Evolutionary conservation across 2,888 invertebrate genomes (phyloP), one percentile per base, ranked within the genome.

Genomic region (Augochlorella aurata): DNA sequence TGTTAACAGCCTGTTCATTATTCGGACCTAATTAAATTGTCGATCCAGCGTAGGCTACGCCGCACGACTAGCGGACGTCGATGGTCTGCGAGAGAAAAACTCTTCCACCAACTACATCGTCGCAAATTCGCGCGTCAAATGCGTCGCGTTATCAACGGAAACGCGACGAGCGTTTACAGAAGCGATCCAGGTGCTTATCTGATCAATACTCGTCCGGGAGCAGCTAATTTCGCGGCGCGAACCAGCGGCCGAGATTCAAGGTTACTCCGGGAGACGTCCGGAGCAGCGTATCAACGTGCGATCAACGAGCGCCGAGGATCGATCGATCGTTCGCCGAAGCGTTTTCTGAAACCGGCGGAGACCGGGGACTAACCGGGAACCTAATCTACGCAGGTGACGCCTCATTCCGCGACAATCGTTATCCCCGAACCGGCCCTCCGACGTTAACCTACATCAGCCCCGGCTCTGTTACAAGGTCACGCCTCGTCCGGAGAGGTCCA

Each of bases 21-120:
- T 49, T 63, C 71, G 73, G 50, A 54, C 52, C 47, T 79, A 82
- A 82, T 81, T 75, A 73, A 83, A 82, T 54, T 74, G 61, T 29
- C 81, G 45, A 61, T 52, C 52, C 67, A 29, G 54, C 50, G 61
- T 49, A 29, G 12, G 7, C 54, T 38, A 12, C 12, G 9, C 16
- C 49, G 47, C 44, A 18, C 47, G 50, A 76, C 70, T 61, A 76
- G 52, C 80, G 18, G 38, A 7, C 52, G 18, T 45, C 65, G 18
- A 69, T 45, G 14, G 24, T 14, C 24, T 14, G 63, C 29, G 52
- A 52, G 38, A 29, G 63, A 24, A 76, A 76, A 54, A 2, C 29
- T 29, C 29, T 29, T 29, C 2, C 29, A 29, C 2, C 1, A 2
- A 29, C 29, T 29, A 2, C 29, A 2, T 29, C 2, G 29, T 29